These are phyloP conservation scores for Polyploca ridens DNA, from an alignment of 2,888 invertebrate genomes.

Conservation along the genomic window DNA sequence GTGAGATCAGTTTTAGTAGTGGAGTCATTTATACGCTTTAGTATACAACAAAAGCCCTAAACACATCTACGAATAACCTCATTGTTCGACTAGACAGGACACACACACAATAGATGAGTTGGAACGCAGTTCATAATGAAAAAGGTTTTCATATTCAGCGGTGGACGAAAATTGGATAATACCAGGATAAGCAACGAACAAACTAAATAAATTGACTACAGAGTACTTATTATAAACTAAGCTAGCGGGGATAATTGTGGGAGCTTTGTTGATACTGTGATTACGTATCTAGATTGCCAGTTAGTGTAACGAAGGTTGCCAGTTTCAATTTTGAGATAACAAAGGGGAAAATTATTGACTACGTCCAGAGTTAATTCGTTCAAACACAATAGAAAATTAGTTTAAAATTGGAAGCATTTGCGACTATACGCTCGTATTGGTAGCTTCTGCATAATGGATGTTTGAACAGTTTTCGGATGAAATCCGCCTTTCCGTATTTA, in stretches of 20 bases:
- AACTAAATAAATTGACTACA: constrained; percentile 21
- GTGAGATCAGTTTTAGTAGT: too few relatives aligned
- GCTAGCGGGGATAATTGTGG: constrained; percentile 30
- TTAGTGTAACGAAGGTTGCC: constrained; percentile 23
- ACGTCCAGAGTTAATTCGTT: constrained; percentile 21
- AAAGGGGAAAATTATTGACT: constrained; percentile 38
- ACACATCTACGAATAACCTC: background rate
- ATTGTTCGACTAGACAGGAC: constrained; percentile 6
- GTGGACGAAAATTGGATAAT: constrained; percentile 33
- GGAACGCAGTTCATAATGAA: constrained; percentile 25
- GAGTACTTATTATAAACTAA: constrained; percentile 29
- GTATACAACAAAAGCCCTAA: background rate
- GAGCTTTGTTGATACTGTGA: constrained; percentile 29
- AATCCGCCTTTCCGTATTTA: background rate
- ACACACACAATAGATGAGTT: constrained; percentile 1
- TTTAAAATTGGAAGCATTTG: constrained; percentile 17
- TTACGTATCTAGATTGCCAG: constrained; percentile 19
- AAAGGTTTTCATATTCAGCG: constrained; percentile 23
- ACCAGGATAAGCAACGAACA: constrained; percentile 26
- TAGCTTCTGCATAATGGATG: background rate
- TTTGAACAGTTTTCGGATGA: background rate
- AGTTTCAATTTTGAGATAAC: constrained; percentile 42
- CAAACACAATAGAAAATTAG: constrained; percentile 17
- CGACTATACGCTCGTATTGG: background rate
- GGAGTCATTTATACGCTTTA: background rate